Percentiles rank a stretch among this genome's conserved stretches.
Conservation (phyloP, 2,888 invertebrate genomes). For the Athalia cordata region DNA sequence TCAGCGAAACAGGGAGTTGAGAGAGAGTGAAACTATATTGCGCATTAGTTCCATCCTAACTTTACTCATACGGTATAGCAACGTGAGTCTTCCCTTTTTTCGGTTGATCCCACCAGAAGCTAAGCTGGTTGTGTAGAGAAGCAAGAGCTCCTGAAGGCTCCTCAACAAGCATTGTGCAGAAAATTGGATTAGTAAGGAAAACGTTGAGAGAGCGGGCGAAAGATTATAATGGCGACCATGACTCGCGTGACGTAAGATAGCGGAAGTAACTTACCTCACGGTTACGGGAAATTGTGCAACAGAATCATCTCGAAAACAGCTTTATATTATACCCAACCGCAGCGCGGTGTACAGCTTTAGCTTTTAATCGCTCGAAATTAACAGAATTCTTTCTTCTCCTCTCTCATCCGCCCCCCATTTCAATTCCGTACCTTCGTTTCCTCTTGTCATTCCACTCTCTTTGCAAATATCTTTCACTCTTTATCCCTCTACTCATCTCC, state of each 20-base stretch:
- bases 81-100: too few relatives aligned
- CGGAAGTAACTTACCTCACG: slow-evolving; percentile 37
- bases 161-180: slow-evolving; percentile 24
- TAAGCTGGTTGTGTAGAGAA: too few relatives aligned
- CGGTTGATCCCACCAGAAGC: too few relatives aligned
- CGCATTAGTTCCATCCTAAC: slow-evolving; percentile 27
- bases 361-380: slow-evolving; percentile 45
- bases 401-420: slow-evolving; percentile 19
- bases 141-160: slow-evolving; percentile 1
- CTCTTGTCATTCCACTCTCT: neutral
- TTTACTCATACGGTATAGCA: neutral
- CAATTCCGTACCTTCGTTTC: neutral
- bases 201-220: slow-evolving; percentile 43
- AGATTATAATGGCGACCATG: slow-evolving; percentile 41
- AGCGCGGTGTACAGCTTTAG: slow-evolving; percentile 8
- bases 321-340: neutral
- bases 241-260: slow-evolving; percentile 37
- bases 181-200: slow-evolving; percentile 44
- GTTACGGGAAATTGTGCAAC: slow-evolving; percentile 28
- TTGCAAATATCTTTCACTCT: neutral
- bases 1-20: slow-evolving; percentile 17
- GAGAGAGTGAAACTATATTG: slow-evolving; percentile 18
- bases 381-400: slow-evolving; percentile 20
- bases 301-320: slow-evolving; percentile 24
- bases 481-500: neutral